Evolutionary conservation across 2,797 vertebrate species (phyloP).

Genomic region (Pelodytes ibericus): DNA sequence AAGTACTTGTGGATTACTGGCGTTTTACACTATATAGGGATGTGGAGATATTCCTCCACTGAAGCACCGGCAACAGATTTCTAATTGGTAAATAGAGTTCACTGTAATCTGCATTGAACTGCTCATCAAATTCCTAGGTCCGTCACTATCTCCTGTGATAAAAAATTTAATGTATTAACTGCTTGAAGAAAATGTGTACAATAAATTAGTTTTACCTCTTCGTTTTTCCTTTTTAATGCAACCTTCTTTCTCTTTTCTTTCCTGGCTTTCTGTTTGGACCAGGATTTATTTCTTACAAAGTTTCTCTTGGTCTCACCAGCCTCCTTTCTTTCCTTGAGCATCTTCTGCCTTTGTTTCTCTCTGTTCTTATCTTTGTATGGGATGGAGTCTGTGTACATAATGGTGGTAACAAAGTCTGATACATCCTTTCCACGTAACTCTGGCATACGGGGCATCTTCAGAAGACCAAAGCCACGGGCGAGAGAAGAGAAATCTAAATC

Average conservation of each 20-base stretch:
- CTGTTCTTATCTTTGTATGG: conserved; percentile 90
- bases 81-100: no score
- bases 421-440: conserved; percentile 86
- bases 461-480: conserved; percentile 87
- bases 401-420: conserved; percentile 76
- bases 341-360: conserved; percentile 87
- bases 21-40: no score
- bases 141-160: no score
- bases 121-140: no score
- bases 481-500: conserved; percentile 87
- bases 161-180: neutral
- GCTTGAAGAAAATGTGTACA: neutral
- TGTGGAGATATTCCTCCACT: no score
- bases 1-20: no score
- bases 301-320: conserved; percentile 66
- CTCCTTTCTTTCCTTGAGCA: conserved; percentile 70
- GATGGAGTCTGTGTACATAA: conserved; percentile 85
- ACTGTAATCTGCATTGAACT: no score
- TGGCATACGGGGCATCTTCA: conserved; percentile 93
- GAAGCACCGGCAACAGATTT: no score
- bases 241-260: conserved; percentile 82
- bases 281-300: conserved; percentile 81
- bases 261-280: conserved; percentile 93
- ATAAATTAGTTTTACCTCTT: conserved; percentile 75
- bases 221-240: conserved; percentile 78